A percentile compares a stretch with the other conserved stretches of the same genome.
Conservation (phyloP, 2,797 vertebrate genomes). For the Rhinella marina region DNA sequence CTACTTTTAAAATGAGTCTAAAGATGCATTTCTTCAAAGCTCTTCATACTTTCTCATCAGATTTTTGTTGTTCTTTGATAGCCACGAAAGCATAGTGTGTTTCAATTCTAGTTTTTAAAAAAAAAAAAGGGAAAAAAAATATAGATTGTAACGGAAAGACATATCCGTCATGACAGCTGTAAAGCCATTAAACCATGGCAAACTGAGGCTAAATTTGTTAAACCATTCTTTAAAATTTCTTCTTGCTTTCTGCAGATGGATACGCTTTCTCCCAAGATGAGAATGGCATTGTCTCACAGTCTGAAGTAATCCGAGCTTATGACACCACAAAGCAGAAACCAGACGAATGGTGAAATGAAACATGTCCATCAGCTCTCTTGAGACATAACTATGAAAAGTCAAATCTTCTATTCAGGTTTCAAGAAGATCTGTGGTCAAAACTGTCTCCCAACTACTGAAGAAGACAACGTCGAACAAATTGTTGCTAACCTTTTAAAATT, state of each 20-base stretch:
- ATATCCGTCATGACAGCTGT: neutral
- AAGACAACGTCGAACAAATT: slow-evolving; percentile 14
- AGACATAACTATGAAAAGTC: slow-evolving; percentile 62
- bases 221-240: neutral
- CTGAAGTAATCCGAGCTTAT: slow-evolving; percentile 95
- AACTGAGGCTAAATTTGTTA: neutral
- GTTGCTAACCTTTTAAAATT: slow-evolving; percentile 34
- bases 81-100: too few relatives aligned
- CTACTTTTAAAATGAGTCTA: too few relatives aligned
- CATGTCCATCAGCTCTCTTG: slow-evolving; percentile 49
- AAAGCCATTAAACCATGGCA: neutral
- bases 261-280: slow-evolving; percentile 99
- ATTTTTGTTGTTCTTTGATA: too few relatives aligned
- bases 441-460: slow-evolving; percentile 67
- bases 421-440: slow-evolving; percentile 71
- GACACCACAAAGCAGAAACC: slow-evolving; percentile 97
- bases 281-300: slow-evolving; percentile 97
- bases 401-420: slow-evolving; percentile 61
- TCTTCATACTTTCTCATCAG: too few relatives aligned
- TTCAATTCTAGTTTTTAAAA: too few relatives aligned
- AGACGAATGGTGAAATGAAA: slow-evolving; percentile 86
- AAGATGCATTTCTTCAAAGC: too few relatives aligned
- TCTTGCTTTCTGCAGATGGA: slow-evolving; percentile 80
- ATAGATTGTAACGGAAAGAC: neutral
- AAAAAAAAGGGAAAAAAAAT: neutral